Conservation (phyloP, 2,113 vertebrate species). For the Mastomys natalensis region DNA sequence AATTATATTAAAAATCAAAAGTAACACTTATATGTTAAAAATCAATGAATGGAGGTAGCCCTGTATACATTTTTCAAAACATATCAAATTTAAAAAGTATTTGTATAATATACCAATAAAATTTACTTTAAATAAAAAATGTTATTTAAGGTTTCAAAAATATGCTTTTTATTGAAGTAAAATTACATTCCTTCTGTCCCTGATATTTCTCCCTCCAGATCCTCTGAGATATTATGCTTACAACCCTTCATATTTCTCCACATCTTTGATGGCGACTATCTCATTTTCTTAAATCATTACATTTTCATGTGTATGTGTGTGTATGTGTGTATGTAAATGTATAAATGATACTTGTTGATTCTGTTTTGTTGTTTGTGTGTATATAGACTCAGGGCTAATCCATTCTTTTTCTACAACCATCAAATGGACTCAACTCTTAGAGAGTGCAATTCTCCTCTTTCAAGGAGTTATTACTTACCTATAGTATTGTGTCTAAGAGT, state of each 20-base stretch:
- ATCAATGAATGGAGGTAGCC: neutral
- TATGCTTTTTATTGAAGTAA: neutral
- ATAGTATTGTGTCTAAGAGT: neutral
- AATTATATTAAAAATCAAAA: neutral
- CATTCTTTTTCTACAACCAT: neutral
- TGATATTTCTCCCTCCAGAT: neutral
- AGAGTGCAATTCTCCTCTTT: neutral
- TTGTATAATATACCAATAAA: neutral
- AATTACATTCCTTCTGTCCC: neutral
- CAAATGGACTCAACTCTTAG: neutral
- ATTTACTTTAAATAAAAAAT: neutral
- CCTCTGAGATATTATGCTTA: neutral
- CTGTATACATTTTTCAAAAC: neutral
- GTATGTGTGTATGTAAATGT: neutral
- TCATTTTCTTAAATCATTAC: neutral
- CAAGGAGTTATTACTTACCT: neutral
- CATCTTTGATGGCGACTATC: neutral
- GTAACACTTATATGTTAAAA: neutral
- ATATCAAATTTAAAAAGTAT: neutral
- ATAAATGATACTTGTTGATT: neutral
- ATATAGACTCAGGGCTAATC: neutral
- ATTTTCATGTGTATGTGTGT: neutral
- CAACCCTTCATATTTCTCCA: neutral
- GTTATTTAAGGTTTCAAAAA: too few relatives aligned
- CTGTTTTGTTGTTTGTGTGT: neutral